phyloP scores from a whole-genome alignment of 2,113 vertebrate species.

The Dipodomys merriami region DNA sequence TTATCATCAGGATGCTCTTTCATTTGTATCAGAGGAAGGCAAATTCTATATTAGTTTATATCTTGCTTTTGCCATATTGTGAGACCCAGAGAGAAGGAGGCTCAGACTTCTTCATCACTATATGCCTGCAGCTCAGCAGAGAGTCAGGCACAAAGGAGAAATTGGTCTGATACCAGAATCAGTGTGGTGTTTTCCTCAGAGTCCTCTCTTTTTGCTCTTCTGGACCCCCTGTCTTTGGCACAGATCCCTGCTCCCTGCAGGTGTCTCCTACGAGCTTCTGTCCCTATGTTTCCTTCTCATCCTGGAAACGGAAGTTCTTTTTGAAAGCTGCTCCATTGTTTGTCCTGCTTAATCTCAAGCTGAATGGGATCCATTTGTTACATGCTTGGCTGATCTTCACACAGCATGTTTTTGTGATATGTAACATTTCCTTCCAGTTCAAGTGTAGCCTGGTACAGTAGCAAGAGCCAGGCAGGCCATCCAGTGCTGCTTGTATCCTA shows the following conservation, averaged over 20 bases:
- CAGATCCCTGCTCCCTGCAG: slow-evolving; percentile 62
- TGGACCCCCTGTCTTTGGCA: slow-evolving; percentile 66
- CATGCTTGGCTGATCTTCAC: slow-evolving; percentile 69
- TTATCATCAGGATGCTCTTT: slow-evolving; percentile 52
- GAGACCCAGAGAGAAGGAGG: background rate
- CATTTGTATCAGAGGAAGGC: slow-evolving; percentile 40
- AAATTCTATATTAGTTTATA: background rate
- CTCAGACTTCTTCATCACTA: background rate
- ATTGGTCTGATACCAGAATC: background rate
- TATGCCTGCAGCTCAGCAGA: background rate
- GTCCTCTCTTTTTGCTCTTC: slow-evolving; percentile 13
- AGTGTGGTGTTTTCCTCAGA: background rate
- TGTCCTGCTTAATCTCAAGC: slow-evolving; percentile 53
- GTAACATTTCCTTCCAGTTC: slow-evolving; percentile 67
- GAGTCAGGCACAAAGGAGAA: background rate
- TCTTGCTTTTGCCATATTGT: background rate
- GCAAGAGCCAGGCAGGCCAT: background rate
- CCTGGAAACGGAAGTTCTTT: slow-evolving; percentile 80
- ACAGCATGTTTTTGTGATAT: slow-evolving; percentile 68
- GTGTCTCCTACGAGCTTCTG: slow-evolving; percentile 77
- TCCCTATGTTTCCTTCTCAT: slow-evolving; percentile 76
- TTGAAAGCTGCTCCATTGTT: slow-evolving; percentile 77
- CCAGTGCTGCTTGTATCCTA: background rate
- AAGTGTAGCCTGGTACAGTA: background rate
- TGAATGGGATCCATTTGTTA: slow-evolving; percentile 47